Evolutionary conservation across 2,797 vertebrate species (phyloP), one percentile per base, ranked within the genome.

Genomic region (Rhabdomys pumilio): DNA sequence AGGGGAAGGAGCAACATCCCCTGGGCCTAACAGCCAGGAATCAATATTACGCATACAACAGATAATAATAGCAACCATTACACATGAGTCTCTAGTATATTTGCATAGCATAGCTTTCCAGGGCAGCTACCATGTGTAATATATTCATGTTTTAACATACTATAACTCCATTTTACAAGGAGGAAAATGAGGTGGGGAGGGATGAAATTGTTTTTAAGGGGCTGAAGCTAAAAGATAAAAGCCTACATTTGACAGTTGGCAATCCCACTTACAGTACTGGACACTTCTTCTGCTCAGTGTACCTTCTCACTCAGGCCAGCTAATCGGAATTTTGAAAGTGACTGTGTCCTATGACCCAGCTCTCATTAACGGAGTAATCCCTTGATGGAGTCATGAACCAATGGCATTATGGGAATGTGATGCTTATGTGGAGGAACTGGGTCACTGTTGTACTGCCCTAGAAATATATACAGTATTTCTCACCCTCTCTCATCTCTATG

Each of bases 101-200:
- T 31, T n/a, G 26, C 38, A 19, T 17, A 38, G 11, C 2, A 20
- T 2, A 29, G 24, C 19, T 77, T 76, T 76, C 77, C 50, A 20
- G 19, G 76, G 19, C 20, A 31, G 9, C 38, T n/a, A 6, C 0
- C 14, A 0, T 1, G 29, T 11, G 4, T 29, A 34, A 3, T 44
- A 2, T 13, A 6, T 38, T 47, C 29, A 31, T 26, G 17, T 38
- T n/a, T 73, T 89, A 80, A 69, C 47, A 72, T 4, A 34, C 57
- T 31, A 61, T 26, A 8, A 34, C 11, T 59, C 53, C 44, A 63
- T 65, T 82, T 44, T 69, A 19, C 55, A 63, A 55, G 61, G 34
- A 87, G 75, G 6, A 26, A 13, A 50, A 1, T 81, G 61, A 84
- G 15, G 8, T 2, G 6, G 50, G 73, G 26, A 24, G 67, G 38